A percentile compares a stretch with the other conserved stretches of the same genome.
phyloP scores from a whole-genome alignment of 2,113 vertebrate genomes.

The Chionis minor region DNA sequence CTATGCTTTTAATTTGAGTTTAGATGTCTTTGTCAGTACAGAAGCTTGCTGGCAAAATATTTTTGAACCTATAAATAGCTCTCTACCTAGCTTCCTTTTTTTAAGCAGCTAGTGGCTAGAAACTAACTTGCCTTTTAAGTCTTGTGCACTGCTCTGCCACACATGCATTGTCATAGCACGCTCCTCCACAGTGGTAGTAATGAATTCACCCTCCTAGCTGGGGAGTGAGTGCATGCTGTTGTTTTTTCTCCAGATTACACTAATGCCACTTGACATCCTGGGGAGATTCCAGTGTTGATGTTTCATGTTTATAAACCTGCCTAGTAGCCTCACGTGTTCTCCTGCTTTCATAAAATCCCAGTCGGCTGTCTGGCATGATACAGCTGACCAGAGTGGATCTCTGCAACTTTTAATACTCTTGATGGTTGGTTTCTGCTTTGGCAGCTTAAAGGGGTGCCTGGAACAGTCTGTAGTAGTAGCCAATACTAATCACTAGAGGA shows the following conservation, averaged over 20 bases:
- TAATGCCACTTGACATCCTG: neutral
- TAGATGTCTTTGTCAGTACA: neutral
- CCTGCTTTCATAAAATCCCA: neutral
- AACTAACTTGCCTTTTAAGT: neutral
- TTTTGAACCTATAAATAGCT: neutral
- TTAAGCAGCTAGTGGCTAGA: neutral
- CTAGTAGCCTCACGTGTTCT: neutral
- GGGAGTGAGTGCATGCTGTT: neutral
- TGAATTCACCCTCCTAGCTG: neutral
- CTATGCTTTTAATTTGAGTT: neutral
- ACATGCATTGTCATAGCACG: accelerated
- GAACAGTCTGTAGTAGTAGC: neutral
- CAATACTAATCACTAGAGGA: neutral
- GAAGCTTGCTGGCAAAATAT: neutral
- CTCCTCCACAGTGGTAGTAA: neutral
- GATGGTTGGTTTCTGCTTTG: neutral
- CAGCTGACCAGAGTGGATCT: neutral
- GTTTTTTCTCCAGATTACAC: neutral
- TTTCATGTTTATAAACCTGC: neutral
- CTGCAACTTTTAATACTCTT: neutral
- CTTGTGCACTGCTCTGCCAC: accelerated
- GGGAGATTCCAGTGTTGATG: neutral
- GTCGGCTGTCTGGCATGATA: neutral
- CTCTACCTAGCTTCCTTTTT: neutral
- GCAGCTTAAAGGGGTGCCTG: neutral